Evolutionary conservation across 2,888 invertebrate species (phyloP), one percentile per base, ranked within the genome.

Genomic region (Acrocyrtus sp.): DNA sequence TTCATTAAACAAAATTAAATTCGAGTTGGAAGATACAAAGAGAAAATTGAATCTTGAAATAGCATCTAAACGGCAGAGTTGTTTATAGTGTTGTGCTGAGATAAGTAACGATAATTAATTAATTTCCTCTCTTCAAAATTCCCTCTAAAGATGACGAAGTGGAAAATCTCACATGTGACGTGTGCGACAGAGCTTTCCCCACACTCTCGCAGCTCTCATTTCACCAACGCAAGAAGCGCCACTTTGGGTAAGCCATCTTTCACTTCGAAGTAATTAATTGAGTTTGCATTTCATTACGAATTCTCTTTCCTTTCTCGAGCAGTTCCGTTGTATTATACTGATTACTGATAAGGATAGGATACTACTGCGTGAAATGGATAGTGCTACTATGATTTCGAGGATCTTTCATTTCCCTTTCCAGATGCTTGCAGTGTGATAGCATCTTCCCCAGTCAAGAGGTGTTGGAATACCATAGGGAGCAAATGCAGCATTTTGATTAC

Each of bases 161-260:
- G 26, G 69, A 70, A 8, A 48, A 27, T 27, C 56, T 70, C 48
- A 92, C 92, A 8, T 93, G 92, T 86, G 92, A 92, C 85, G 92
- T 93, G 27, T 93, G 93, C 84, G 92, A 92, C 85, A 87, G 92
- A 75, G 89, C 91, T 60, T 92, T 92, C 84, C 87, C 88, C 80
- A 89, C 90, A 78, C 88, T 89, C 45, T 88, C 90, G 65, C 89
- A 89, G 83, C 87, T 92, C 81, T 88, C 88, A 22, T 91, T 91
- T 79, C 93, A 93, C 83, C 91, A 92, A 84, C 91, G 92, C 84
- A 92, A 92, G 86, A 92, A 92, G 82, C 86, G 92, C 73, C 93
- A 92, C 85, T 93, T 92, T 83, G 92, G 92, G 91, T 92, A 86
- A n/a, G n/a, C n/a, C n/a, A n/a, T n/a, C n/a, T n/a, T n/a, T n/a